Evolutionary conservation across 2,113 vertebrate genomes (phyloP), one percentile per base, ranked within the genome.

Genomic region (Suncus etruscus): DNA sequence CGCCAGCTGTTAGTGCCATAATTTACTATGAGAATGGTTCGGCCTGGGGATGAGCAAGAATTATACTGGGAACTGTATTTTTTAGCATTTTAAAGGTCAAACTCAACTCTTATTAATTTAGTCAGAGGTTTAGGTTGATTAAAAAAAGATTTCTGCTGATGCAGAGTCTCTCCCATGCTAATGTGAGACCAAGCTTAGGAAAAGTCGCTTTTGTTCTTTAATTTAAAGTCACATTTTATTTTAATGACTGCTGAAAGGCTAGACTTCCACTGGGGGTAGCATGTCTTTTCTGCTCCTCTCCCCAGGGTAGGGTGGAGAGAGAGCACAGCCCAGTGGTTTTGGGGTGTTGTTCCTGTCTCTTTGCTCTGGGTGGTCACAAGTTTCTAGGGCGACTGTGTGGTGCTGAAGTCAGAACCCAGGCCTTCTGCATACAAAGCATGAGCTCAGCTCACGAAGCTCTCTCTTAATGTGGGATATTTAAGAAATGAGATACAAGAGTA

Each of bases 1-100:
- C 97, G 97, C 97, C 98, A 98, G 98, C 97, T 98, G 98, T 98
- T 98, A 97, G 95, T 69, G 91, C 95, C 94, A 95, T 98, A 98
- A 98, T 98, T 98, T 97, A 98, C 96, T 98, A 95, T 51, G 91
- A 96, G 90, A 96, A 95, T 78, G 73, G 93, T 96, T 97, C 90
- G 89, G 89, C 95, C 96, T 83, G 70, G 96, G 91, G 91, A 95
- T 84, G 95, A 96, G 93, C 89, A 97, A 97, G 95, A 97, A 97
- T 97, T 97, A 97, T 94, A 97, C 88, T 89, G 69, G 91, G 94
- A 97, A 97, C 95, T 95, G 87, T 97, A 97, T 97, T 97, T 97
- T 96, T 95, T 97, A 95, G 84, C 81, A 94, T 96, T 97, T 98
- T 95, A 97, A 97, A 97, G 96, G 95, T 97, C 94, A 97, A 96